Evolutionary conservation across 2,888 invertebrate species (phyloP), one percentile per base, ranked within the genome.

Genomic region (Eledona agricola): DNA sequence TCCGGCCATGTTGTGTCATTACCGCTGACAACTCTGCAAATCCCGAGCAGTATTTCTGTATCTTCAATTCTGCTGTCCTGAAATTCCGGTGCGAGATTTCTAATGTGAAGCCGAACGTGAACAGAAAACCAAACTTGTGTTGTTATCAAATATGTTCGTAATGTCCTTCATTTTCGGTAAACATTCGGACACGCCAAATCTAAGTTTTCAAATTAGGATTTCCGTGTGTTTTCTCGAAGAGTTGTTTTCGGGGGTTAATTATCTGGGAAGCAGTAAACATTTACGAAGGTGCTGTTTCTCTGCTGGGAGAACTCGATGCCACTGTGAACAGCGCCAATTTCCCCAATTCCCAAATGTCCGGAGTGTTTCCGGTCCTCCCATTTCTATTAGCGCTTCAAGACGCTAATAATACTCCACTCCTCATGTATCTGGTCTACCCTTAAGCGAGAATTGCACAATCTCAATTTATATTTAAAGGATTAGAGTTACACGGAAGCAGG

Each of bases 281-380:
- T 57, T 58, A 42, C 46, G 51, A 50, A 56, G 57, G 50, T 45
- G 51, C 28, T 37, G 49, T 32, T 43, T 32, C 37, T 50, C 50
- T 43, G 25, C 34, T 22, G 42, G 40, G 40, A 32, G 31, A 42
- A 38, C 15, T 54, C 31, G 29, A 51, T 40, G 37, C 43, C 51
- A 15, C 28, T 43, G 52, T 52, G 56, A 56, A 56, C 56, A 56
- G 37, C 49, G 19, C 45, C 56, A 56, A 56, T 52, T 56, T 52
- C 50, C 56, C 40, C 59, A 59, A 62, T 63, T 62, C 64, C 60
- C 64, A 37, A 42, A 58, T 42, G 64, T 59, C 60, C 60, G 51
- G 57, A 55, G 53, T 50, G 58, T 63, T 61, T 61, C 54, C 59
- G 53, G 59, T 60, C 58, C 56, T 59, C 60, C 59, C 59, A 58